Percentiles rank a stretch among this genome's conserved stretches.
These are phyloP conservation scores for Actinernus sp. DNA, from an alignment of 92 coral and sea anemone genomes.

Conservation along the genomic window DNA sequence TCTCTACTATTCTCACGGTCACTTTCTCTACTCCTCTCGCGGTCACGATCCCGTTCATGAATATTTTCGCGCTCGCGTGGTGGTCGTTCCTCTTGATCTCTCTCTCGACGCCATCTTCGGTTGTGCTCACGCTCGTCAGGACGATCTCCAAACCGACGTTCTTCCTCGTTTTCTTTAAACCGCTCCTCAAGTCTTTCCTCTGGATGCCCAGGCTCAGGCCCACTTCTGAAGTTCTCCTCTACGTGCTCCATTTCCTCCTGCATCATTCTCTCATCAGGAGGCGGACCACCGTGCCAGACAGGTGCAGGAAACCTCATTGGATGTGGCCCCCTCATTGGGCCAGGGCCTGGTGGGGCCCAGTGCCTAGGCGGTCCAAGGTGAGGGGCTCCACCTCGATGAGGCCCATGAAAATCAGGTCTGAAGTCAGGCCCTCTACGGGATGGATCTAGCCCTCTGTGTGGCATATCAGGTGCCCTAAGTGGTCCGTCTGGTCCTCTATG, in stretches of 20 bases:
- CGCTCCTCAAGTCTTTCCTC: not conserved
- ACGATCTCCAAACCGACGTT: slow-evolving; percentile 6
- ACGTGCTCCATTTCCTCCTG: not conserved
- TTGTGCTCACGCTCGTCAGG: slow-evolving; percentile 4
- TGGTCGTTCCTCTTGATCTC: slow-evolving; percentile 18
- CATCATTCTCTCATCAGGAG: slow-evolving; percentile 2
- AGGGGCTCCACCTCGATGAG: slow-evolving; percentile 8
- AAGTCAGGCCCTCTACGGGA: slow-evolving; percentile 9
- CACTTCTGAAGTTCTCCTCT: not conserved
- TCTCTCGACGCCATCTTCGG: slow-evolving; percentile 12
- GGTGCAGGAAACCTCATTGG: slow-evolving; percentile 57
- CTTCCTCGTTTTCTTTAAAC: slow-evolving; percentile 26
- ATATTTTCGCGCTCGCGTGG: slow-evolving; percentile 46
- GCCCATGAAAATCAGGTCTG: slow-evolving; percentile 24
- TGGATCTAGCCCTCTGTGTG: slow-evolving; percentile 9
- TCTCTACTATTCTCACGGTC: slow-evolving; percentile 55
- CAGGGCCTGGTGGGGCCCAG: slow-evolving; percentile 82
- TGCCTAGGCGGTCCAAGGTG: slow-evolving; percentile 64
- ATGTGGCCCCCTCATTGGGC: slow-evolving; percentile 72
- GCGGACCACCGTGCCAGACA: slow-evolving; percentile 61
- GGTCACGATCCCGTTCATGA: slow-evolving; percentile 55
- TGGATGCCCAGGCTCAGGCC: not conserved
- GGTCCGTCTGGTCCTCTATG: slow-evolving; percentile 28
- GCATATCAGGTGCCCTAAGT: slow-evolving; percentile 7
- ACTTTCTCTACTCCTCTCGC: slow-evolving; percentile 30